Percentiles rank a stretch among this genome's conserved stretches.
phyloP scores from a whole-genome alignment of 2,113 vertebrate genomes.

The Trachemys scripta region DNA sequence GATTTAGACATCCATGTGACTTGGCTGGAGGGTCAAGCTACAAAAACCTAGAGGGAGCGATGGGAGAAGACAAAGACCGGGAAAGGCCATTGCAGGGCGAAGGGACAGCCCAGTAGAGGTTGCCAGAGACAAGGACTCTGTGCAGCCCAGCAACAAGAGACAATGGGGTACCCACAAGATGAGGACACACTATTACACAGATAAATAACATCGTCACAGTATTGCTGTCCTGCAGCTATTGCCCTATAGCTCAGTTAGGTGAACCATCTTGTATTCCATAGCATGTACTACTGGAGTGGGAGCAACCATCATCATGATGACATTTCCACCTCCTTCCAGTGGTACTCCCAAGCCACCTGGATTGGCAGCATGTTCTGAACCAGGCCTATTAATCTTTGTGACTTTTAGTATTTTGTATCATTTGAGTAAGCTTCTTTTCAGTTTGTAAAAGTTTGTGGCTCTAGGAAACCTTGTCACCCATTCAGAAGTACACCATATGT shows the following conservation, averaged over 20 bases:
- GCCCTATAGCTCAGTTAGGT: accelerated
- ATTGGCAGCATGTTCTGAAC: background rate
- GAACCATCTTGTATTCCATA: accelerated
- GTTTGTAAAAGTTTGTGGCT: background rate
- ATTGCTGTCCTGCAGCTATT: background rate
- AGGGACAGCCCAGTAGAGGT: background rate
- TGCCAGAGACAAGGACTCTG: background rate
- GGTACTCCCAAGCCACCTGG: background rate
- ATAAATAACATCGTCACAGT: background rate
- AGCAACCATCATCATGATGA: accelerated
- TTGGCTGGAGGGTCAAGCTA: background rate
- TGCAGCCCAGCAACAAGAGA: background rate
- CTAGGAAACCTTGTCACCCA: background rate
- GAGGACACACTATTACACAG: background rate
- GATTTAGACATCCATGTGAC: background rate
- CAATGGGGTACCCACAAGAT: background rate
- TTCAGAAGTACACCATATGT: background rate
- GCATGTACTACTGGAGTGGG: accelerated
- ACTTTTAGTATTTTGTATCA: background rate
- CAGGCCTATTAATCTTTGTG: background rate
- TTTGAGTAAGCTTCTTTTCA: background rate
- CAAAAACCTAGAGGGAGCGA: background rate
- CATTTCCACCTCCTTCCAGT: background rate
- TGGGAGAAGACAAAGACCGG: background rate
- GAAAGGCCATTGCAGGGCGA: background rate